phyloP scores from a whole-genome alignment of 2,888 invertebrate genomes.

The Caenorhabditis sulstoni region DNA sequence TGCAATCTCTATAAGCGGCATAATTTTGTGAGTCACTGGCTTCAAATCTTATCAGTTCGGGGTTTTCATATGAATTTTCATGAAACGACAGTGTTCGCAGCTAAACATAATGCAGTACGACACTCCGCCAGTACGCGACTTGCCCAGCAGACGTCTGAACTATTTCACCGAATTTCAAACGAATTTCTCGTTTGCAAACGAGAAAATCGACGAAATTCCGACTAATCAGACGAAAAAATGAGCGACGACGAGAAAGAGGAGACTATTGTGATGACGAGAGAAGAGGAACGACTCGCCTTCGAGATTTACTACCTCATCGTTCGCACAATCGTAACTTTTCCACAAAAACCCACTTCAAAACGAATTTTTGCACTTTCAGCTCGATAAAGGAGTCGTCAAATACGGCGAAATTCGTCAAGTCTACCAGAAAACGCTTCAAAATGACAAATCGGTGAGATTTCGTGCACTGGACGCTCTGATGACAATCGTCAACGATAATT shows the following conservation, averaged over 20 bases:
- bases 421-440: conserved; percentile 14
- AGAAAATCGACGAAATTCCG: too few relatives aligned
- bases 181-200: too few relatives aligned
- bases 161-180: too few relatives aligned
- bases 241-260: too few relatives aligned
- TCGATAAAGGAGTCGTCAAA: conserved; percentile 46
- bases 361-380: conserved; percentile 28
- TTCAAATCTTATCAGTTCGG: too few relatives aligned
- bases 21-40: too few relatives aligned
- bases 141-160: too few relatives aligned
- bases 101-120: neutral
- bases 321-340: conserved; percentile 29
- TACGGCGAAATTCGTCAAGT: conserved; percentile 40
- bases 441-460: conserved; percentile 27
- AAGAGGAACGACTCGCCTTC: conserved; percentile 32
- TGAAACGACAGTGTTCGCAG: too few relatives aligned
- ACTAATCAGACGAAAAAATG: too few relatives aligned
- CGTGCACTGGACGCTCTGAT: conserved; percentile 24
- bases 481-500: conserved; percentile 27
- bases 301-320: conserved; percentile 44
- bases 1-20: too few relatives aligned
- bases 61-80: too few relatives aligned
- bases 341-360: neutral
- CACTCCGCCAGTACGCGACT: neutral
- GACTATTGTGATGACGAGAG: conserved; percentile 3